Base-by-base conservation (phyloP, 2,888 invertebrate genomes). In the Prosapia bicincta region DNA sequence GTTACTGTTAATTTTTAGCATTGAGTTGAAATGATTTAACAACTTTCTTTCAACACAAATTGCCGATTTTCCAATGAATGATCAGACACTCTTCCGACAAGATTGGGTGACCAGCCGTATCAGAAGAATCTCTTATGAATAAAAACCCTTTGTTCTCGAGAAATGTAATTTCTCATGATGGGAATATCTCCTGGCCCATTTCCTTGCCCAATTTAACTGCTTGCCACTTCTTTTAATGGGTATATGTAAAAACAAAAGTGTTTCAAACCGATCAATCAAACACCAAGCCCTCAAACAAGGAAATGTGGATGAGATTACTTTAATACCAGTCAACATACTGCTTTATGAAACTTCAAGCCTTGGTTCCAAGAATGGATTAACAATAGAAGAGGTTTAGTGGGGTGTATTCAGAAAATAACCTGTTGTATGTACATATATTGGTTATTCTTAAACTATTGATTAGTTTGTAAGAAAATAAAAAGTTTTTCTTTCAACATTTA, bases 181-280 rank as follows among this genome's bases (percentile, higher is more conserved):
- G 79, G 65, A 75, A 75, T 74, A 66, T 79, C 69, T 25, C 38
- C 38, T 78, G 80, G 78, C 79, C 77, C 30, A 76, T 78, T 77
- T 77, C 76, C 67, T 80, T 76, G 32, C 79, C 78, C 30, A 77
- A 79, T 66, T 30, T 80, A 23, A 73, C 76, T 15, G 54, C 74
- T 30, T 78, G 78, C 24, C 79, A 79, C 77, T 78, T 77, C 66
- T 79, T 80, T 77, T 69, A 79, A 76, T 79, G 78, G 79, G 78
- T 79, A 26, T 79, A 80, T 65, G 76, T 81, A 10, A 20, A 54
- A n/a, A 80, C 80, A 71, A 75, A 72, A 9, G 38, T 38, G 5
- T 38, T 38, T 38, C 15, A 15, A 38, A 15, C 7, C 6, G 15
- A 38, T 54, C 54, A n/a, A 54, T 9, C 54, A n/a, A 54, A n/a